phyloP scores from a whole-genome alignment of 2,797 vertebrate species.

The Coreius guichenoti region DNA sequence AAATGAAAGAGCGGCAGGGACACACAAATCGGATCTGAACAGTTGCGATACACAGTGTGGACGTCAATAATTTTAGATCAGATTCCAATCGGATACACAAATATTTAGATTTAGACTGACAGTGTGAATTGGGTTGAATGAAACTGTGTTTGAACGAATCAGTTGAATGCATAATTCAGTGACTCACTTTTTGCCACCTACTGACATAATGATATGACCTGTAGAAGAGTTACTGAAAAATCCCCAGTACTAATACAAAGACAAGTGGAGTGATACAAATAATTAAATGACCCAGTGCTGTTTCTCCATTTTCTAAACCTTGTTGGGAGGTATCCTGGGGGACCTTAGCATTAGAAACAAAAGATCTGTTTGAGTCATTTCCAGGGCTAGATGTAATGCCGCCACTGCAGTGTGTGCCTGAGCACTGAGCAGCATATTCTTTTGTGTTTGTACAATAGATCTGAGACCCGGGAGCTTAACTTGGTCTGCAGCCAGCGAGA shows the following conservation, averaged over 20 bases:
- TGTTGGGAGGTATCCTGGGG: not conserved
- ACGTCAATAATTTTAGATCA: too few species aligned
- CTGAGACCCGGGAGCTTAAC: not conserved
- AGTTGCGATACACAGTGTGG: too few species aligned
- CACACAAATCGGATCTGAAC: too few species aligned
- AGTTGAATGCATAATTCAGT: not conserved
- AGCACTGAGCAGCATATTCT: not conserved
- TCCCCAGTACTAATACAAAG: not conserved
- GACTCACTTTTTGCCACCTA: too few species aligned
- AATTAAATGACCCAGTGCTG: not conserved
- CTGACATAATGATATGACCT: not conserved
- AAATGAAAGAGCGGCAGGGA: too few species aligned
- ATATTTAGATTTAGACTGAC: too few species aligned
- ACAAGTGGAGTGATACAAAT: not conserved
- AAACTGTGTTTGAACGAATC: not conserved
- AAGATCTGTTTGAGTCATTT: not conserved
- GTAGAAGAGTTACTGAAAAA: not conserved
- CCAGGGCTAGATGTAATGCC: not conserved
- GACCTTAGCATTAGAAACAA: not conserved
- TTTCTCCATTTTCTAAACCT: not conserved
- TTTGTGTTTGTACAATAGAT: conserved; percentile 11
- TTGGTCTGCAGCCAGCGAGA: not conserved
- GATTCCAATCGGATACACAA: too few species aligned
- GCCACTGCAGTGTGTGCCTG: not conserved
- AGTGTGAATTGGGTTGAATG: not conserved